Percentiles rank a stretch among this genome's conserved stretches.
Evolutionary conservation across 2,888 invertebrate genomes (phyloP).

Genomic region (Piscicola geometra): DNA sequence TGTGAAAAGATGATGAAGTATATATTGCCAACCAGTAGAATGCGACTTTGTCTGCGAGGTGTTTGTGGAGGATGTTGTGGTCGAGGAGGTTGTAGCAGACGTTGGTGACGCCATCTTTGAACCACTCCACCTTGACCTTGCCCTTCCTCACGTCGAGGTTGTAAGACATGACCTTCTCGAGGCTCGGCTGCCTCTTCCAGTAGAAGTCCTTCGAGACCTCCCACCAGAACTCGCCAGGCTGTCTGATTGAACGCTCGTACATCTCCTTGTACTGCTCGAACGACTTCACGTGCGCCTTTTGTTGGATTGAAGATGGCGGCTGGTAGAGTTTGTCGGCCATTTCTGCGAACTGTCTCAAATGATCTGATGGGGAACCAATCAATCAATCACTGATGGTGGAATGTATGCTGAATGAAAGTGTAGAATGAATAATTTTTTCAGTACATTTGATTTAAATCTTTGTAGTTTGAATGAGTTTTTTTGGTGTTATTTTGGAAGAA

Average conservation of each 20-base stretch:
- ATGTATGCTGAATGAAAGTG: too few relatives aligned
- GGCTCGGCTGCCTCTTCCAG: constrained; percentile 66
- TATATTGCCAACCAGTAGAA: constrained; percentile 77
- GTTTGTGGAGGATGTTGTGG: constrained; percentile 74
- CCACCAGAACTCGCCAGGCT: constrained; percentile 87
- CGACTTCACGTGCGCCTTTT: constrained; percentile 62
- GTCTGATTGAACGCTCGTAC: constrained; percentile 78
- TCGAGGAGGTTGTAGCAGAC: constrained; percentile 92
- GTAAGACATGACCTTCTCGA: constrained; percentile 71
- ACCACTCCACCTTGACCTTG: constrained; percentile 84
- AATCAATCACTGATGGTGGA: too few relatives aligned
- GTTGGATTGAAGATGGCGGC: constrained; percentile 48
- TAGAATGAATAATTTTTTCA: too few relatives aligned
- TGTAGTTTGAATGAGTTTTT: too few relatives aligned
- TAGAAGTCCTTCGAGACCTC: constrained; percentile 86
- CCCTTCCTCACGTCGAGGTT: constrained; percentile 86
- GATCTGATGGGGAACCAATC: too few relatives aligned
- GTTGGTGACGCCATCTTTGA: constrained; percentile 90
- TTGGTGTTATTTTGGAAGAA: too few relatives aligned
- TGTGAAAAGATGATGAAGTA: background rate
- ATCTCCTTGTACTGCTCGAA: constrained; percentile 74
- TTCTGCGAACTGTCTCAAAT: background rate
- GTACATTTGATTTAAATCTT: too few relatives aligned
- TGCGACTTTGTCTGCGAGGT: constrained; percentile 82
- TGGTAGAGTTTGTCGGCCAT: constrained; percentile 20